Percentiles rank a stretch among this genome's conserved stretches.
These are phyloP conservation scores for Silurus meridionalis DNA, from an alignment of 2,113 vertebrate genomes.

Conservation along the genomic window DNA sequence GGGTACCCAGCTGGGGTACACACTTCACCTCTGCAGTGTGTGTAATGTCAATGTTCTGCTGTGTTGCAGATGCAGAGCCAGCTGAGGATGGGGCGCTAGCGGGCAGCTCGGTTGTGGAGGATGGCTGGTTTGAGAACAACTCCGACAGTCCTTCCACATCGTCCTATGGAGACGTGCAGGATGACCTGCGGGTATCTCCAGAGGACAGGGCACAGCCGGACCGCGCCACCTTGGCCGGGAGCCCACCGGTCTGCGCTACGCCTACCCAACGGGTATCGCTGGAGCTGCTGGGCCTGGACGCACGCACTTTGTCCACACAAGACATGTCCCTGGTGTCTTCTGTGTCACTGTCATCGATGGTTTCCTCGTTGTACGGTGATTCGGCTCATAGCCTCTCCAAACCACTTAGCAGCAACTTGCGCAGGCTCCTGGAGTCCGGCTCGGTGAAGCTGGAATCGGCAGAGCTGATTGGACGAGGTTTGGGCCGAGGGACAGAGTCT, in stretches of 20 bases:
- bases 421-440: constrained; percentile 91
- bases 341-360: constrained; percentile 82
- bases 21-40: not conserved
- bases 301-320: constrained; percentile 77
- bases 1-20: not conserved
- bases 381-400: constrained; percentile 83
- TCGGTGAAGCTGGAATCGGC: constrained; percentile 85
- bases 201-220: constrained; percentile 78
- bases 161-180: constrained; percentile 92
- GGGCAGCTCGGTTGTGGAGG: constrained; percentile 86
- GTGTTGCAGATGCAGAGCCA: constrained; percentile 85
- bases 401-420: constrained; percentile 92
- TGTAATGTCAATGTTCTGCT: constrained; percentile 31
- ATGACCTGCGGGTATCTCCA: constrained; percentile 86
- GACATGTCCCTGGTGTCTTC: constrained; percentile 88
- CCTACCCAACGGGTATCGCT: constrained; percentile 84
- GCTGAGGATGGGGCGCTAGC: constrained; percentile 87
- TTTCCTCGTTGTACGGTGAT: constrained; percentile 86
- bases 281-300: constrained; percentile 85
- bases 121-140: constrained; percentile 93
- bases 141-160: constrained; percentile 95
- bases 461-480: constrained; percentile 72
- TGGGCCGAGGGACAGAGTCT: constrained; percentile 78
- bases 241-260: constrained; percentile 89
- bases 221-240: constrained; percentile 85